phyloP scores from a whole-genome alignment of 1,140 invertebrate genomes.

The Vanessa atalanta region DNA sequence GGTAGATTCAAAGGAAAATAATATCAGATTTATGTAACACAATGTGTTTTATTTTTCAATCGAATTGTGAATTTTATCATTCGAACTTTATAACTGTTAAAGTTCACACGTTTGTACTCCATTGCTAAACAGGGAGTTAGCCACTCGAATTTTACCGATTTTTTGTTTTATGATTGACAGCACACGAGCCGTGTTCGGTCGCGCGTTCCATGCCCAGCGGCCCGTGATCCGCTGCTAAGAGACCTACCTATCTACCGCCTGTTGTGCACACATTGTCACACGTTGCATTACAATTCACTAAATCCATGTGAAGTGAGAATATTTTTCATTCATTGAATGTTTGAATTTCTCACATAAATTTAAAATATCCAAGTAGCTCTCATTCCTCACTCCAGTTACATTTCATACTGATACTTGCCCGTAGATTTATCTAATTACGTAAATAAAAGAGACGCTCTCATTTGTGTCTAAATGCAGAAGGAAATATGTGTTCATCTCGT shows the following conservation, averaged over 20 bases:
- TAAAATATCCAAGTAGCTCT: slow-evolving; percentile 24
- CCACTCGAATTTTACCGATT: slow-evolving; percentile 64
- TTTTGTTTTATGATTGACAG: slow-evolving; percentile 79
- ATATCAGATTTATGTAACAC: slow-evolving; percentile 44
- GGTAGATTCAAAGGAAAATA: slow-evolving; percentile 41
- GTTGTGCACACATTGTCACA: slow-evolving; percentile 64
- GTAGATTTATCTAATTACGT: slow-evolving; percentile 54
- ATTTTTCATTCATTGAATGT: slow-evolving; percentile 47
- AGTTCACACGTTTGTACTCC: slow-evolving; percentile 44
- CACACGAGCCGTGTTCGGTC: slow-evolving; percentile 76
- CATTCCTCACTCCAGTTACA: slow-evolving; percentile 16
- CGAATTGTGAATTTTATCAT: slow-evolving; percentile 27
- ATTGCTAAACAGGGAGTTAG: slow-evolving; percentile 67
- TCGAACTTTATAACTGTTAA: slow-evolving; percentile 49
- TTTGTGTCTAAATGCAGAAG: slow-evolving; percentile 64
- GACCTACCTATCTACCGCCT: slow-evolving; percentile 62
- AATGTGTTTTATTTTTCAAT: slow-evolving; percentile 35
- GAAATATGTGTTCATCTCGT: slow-evolving; percentile 74
- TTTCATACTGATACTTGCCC: slow-evolving; percentile 37
- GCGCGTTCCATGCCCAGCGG: slow-evolving; percentile 69
- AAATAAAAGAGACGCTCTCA: slow-evolving; percentile 60
- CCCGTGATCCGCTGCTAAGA: slow-evolving; percentile 71
- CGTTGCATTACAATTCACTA: slow-evolving; percentile 56
- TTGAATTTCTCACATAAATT: slow-evolving; percentile 39
- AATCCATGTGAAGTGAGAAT: slow-evolving; percentile 37